Evolutionary conservation across 2,888 invertebrate genomes (phyloP).

Genomic region (Chrysotoxum bicinctum): DNA sequence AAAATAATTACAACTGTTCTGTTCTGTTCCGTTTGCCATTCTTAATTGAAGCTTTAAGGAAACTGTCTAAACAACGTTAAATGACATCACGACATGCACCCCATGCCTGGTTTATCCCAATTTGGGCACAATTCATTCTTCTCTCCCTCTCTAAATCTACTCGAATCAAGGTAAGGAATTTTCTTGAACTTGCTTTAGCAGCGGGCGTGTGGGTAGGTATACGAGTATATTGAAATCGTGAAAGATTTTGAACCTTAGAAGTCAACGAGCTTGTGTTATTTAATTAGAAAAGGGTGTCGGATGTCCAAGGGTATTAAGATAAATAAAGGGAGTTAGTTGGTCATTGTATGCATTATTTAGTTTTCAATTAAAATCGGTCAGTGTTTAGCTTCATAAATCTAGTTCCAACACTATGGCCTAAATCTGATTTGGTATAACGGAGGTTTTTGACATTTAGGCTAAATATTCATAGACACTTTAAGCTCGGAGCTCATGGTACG

Average conservation of each 20-base stretch:
- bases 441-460: no score
- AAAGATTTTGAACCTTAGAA: neutral
- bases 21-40: slow-evolving; percentile 44
- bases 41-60: slow-evolving; percentile 12
- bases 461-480: no score
- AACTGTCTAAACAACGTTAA: slow-evolving; percentile 33
- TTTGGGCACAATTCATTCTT: neutral
- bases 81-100: slow-evolving; percentile 70
- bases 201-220: neutral
- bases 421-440: no score
- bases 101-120: slow-evolving; percentile 22
- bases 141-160: neutral
- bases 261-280: neutral
- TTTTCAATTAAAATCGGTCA: neutral
- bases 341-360: no score
- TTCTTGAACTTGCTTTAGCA: neutral
- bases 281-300: neutral
- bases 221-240: neutral
- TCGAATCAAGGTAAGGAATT: neutral
- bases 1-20: slow-evolving; percentile 62
- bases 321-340: neutral
- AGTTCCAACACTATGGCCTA: no score
- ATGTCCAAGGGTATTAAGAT: neutral
- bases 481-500: no score
- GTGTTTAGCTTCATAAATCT: no score